These are phyloP conservation scores for Thelaira solivaga DNA, from an alignment of 2,888 invertebrate species.

Conservation along the genomic window DNA sequence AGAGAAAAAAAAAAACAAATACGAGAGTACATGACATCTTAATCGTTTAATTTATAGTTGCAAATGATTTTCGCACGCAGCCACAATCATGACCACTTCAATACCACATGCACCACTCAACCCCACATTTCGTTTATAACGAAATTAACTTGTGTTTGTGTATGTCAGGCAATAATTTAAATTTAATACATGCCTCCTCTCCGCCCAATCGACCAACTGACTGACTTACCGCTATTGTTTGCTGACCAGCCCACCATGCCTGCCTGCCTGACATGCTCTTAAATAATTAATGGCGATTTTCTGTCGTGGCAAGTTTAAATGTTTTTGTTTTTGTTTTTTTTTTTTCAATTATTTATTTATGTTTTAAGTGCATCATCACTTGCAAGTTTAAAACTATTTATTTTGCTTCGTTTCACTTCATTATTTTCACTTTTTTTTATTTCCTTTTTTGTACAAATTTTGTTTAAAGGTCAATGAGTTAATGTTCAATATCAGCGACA, in stretches of 20 bases:
- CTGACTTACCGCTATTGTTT: constrained; percentile 6
- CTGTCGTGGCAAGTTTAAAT: constrained; percentile 1
- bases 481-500: neutral
- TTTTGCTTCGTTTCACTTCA: constrained; percentile 19
- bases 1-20: too few species aligned
- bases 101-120: neutral
- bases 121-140: constrained; percentile 14
- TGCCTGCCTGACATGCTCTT: constrained; percentile 30
- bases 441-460: neutral
- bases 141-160: constrained; percentile 14
- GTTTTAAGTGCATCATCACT: constrained; percentile 23
- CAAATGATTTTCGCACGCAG: constrained; percentile 43
- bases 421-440: constrained; percentile 16
- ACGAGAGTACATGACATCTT: constrained; percentile 45
- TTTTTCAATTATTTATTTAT: constrained; percentile 4
- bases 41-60: constrained; percentile 50
- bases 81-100: constrained; percentile 11
- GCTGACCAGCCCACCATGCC: neutral
- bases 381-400: constrained; percentile 25
- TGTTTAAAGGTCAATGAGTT: neutral
- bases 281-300: constrained; percentile 51
- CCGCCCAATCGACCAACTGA: neutral
- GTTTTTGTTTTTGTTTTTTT: neutral
- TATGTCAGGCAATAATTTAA: constrained; percentile 56
- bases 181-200: constrained; percentile 36